A percentile compares a stretch with the other conserved stretches of the same genome.
These are phyloP conservation scores for Thaumatotibia leucotreta DNA, from an alignment of 1,140 invertebrate genomes.

Conservation along the genomic window DNA sequence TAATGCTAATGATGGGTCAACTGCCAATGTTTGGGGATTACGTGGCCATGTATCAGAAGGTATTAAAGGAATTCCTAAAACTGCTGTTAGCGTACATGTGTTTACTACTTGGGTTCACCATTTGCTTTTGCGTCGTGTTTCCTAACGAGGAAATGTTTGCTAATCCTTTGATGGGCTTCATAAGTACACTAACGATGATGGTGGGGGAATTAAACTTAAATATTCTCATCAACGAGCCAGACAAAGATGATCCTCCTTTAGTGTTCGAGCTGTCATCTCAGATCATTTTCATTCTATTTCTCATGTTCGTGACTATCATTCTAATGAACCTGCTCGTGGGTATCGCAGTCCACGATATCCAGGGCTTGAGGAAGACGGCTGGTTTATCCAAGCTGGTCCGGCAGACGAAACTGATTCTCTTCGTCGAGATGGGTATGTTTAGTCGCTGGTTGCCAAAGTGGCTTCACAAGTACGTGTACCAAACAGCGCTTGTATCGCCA, in stretches of 20 bases:
- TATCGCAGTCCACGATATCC: constrained; percentile 83
- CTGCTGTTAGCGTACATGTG: constrained; percentile 80
- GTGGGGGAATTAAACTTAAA: constrained; percentile 83
- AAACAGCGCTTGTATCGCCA: constrained; percentile 76
- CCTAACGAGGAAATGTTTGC: constrained; percentile 79
- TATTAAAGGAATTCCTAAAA: constrained; percentile 80
- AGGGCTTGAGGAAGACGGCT: constrained; percentile 82
- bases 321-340: constrained; percentile 84
- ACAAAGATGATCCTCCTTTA: constrained; percentile 54
- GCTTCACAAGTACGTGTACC: constrained; percentile 72
- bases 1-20: constrained; percentile 82
- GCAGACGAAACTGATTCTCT: constrained; percentile 82
- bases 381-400: constrained; percentile 81
- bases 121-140: constrained; percentile 82
- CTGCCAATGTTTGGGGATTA: constrained; percentile 82
- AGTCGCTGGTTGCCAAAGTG: constrained; percentile 77
- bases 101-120: constrained; percentile 80
- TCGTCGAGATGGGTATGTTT: constrained; percentile 81
- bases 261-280: constrained; percentile 78
- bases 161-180: constrained; percentile 77
- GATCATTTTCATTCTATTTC: constrained; percentile 79
- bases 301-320: constrained; percentile 83
- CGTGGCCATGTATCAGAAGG: constrained; percentile 82
- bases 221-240: constrained; percentile 77
- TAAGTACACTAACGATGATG: constrained; percentile 83